Evolutionary conservation across 2,797 vertebrate genomes (phyloP).

Genomic region (Hemitrygon akajei): DNA sequence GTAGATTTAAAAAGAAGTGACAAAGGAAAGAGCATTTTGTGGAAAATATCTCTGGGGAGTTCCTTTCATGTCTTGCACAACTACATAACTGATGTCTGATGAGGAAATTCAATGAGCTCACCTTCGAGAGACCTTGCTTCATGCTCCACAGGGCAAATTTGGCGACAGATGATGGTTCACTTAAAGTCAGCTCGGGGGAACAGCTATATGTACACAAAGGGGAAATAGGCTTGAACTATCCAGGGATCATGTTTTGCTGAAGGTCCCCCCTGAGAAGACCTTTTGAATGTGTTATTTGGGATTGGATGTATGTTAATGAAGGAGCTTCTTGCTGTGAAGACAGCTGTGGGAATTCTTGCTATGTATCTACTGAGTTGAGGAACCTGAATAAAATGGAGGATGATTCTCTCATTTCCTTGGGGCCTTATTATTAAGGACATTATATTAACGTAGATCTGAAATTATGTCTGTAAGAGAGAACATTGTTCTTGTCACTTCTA

Average conservation of each 20-base stretch:
- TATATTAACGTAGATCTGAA: not conserved
- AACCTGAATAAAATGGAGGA: not conserved
- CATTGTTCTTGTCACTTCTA: not conserved
- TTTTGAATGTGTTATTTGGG: not conserved
- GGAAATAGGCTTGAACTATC: not conserved
- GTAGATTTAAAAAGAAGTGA: not conserved
- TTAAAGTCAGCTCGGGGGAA: not conserved
- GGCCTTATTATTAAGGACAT: slow-evolving; percentile 17
- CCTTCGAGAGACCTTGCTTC: not conserved
- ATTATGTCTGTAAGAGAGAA: not conserved
- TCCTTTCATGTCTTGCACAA: not conserved
- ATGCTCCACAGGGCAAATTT: not conserved
- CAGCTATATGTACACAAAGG: not conserved
- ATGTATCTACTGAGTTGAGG: not conserved
- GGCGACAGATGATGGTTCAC: not conserved
- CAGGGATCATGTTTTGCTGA: not conserved
- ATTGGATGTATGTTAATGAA: not conserved
- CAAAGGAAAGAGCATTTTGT: not conserved
- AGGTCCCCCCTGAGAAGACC: not conserved
- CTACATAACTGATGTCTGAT: not conserved
- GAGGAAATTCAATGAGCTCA: not conserved
- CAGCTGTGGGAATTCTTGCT: slow-evolving; percentile 14
- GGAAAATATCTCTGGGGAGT: not conserved
- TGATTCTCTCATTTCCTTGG: not conserved
- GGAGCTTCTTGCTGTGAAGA: not conserved